Percentiles rank a stretch among this genome's conserved stretches.
Conservation (phyloP, 2,888 invertebrate species). For the Sicus ferrugineus region DNA sequence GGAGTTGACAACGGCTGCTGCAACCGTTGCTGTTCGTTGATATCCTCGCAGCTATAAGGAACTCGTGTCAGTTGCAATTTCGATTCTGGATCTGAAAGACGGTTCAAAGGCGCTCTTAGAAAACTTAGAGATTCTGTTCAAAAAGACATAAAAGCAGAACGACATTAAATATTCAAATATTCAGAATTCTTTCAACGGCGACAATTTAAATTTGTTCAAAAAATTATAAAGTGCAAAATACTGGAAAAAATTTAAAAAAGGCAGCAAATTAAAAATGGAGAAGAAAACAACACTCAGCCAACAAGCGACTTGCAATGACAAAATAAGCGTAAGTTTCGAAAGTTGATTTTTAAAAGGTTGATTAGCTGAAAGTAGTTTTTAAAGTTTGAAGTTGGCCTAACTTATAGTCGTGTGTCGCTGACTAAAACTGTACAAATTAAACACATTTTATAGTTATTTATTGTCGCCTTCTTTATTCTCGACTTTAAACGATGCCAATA, state of each 20-base stretch:
- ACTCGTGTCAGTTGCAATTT: constrained; percentile 34
- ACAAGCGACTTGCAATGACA: constrained; percentile 36
- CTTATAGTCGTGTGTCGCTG: too few relatives aligned
- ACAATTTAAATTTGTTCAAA: neutral
- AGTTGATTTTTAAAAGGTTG: too few relatives aligned
- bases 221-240: neutral
- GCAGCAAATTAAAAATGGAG: constrained; percentile 28
- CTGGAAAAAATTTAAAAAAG: constrained; percentile 1
- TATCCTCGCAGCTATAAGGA: constrained; percentile 32
- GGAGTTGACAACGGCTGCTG: neutral
- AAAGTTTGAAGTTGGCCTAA: too few relatives aligned
- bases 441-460: too few relatives aligned
- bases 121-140: neutral
- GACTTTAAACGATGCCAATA: too few relatives aligned
- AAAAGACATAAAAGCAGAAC: neutral
- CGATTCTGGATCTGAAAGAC: constrained; percentile 33
- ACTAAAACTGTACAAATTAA: too few relatives aligned
- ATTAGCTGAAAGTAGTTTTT: too few relatives aligned
- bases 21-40: constrained; percentile 13
- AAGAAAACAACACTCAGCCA: constrained; percentile 32
- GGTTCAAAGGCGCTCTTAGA: constrained; percentile 9
- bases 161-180: neutral
- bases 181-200: neutral
- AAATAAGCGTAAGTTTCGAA: constrained; percentile 47
- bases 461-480: too few relatives aligned